Evolutionary conservation across 2,888 invertebrate genomes (phyloP), one percentile per base, ranked within the genome.

Genomic region (Hedychridium roseum): DNA sequence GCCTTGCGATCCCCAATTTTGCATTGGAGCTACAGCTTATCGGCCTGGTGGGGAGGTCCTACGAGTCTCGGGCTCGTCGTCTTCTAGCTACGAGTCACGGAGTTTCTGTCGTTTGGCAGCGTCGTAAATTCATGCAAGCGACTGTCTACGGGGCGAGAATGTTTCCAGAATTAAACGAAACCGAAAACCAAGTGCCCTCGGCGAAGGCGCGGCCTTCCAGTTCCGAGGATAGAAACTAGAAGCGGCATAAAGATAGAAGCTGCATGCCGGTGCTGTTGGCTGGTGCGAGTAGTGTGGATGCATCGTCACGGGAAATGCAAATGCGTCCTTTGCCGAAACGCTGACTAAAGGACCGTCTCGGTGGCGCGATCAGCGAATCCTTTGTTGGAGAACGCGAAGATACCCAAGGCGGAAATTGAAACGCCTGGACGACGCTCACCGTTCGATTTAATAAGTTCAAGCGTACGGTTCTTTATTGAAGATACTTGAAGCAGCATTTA

Each of bases 1-100:
- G 38, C 32, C 36, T 44, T 16, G 42, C 59, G 58, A 61, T 50
- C 64, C 60, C 60, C 54, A 66, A 64, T 64, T 65, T 66, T 59
- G 50, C 31, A 40, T 43, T 42, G 35, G 46, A 38, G 41, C 43
- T 30, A 39, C n/a, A n/a, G n/a, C n/a, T n/a, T n/a, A n/a, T n/a
- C n/a, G n/a, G n/a, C n/a, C n/a, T n/a, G n/a, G n/a, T n/a, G n/a
- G n/a, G n/a, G n/a, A n/a, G n/a, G n/a, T n/a, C n/a, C n/a, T n/a
- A n/a, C n/a, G n/a, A n/a, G n/a, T n/a, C n/a, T n/a, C n/a, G n/a
- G n/a, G n/a, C n/a, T n/a, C n/a, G n/a, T n/a, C n/a, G n/a, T n/a
- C n/a, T n/a, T n/a, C n/a, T n/a, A n/a, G n/a, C n/a, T n/a, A n/a
- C n/a, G n/a, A n/a, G n/a, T n/a, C n/a, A n/a, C n/a, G n/a, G n/a